A percentile compares a stretch with the other conserved stretches of the same genome.
Evolutionary conservation across 2,797 vertebrate genomes (phyloP).

Genomic region (Premnoplex brunnescens): DNA sequence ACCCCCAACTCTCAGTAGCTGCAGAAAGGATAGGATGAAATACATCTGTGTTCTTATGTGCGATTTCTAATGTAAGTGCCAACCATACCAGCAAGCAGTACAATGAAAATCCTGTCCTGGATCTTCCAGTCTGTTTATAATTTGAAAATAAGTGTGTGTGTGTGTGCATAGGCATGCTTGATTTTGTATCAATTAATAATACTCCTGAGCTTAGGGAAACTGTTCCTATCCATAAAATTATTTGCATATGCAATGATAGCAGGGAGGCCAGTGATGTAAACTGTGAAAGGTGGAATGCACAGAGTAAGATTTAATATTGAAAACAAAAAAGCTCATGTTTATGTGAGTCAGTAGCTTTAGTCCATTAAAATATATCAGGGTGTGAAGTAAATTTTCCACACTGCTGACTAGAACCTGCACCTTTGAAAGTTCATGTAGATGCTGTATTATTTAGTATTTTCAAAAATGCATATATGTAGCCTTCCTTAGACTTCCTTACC

Average conservation of each 20-base stretch:
- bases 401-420: background rate
- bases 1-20: background rate
- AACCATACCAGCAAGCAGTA: background rate
- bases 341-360: background rate
- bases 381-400: background rate
- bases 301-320: background rate
- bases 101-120: background rate
- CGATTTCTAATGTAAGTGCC: background rate
- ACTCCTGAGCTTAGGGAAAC: background rate
- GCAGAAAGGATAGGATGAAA: background rate
- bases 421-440: background rate
- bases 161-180: background rate
- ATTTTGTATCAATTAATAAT: background rate
- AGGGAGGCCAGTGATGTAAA: background rate
- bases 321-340: background rate
- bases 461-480: background rate
- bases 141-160: background rate
- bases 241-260: background rate
- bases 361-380: background rate
- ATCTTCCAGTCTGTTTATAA: background rate
- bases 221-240: background rate
- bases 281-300: background rate
- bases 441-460: background rate
- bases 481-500: slow-evolving; percentile 13
- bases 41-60: background rate